Evolutionary conservation across 2,113 vertebrate species (phyloP), one percentile per base, ranked within the genome.

Genomic region (Narcine bancroftii): DNA sequence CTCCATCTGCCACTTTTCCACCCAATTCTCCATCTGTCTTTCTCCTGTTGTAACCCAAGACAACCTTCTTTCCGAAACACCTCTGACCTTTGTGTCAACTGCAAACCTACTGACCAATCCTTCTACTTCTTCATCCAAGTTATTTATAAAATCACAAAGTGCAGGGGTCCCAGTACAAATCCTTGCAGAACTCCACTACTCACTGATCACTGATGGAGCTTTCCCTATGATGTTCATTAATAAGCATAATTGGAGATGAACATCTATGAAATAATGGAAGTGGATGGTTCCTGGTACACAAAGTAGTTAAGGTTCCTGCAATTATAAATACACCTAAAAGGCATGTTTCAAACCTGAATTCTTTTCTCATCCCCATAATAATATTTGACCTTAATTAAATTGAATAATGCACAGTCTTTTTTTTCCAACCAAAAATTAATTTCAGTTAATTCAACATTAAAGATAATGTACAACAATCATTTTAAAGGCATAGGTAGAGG

Each of bases 301-400:
- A 63, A 63, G 29, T 53, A 87, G 56, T n/a, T 36, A 87, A 85
- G 63, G 45, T 26, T n/a, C 45, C 50, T 29, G 50, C 83, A 87
- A 36, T 33, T 36, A 60, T 60, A 87, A 87, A 87, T 60, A 36
- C 17, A 13, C 53, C 83, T 17, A 87, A 56, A 87, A 60, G 83
- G n/a, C 3, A 87, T 85, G n/a, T 60, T 10, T 60, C 81, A 60
- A 85, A 85, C 45, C 50, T 87, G 56, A 87, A 87, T 36, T 24
- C 17, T 87, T 63, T 63, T 15, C 83, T 87, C 2, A 63, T 87
- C 83, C 17, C 17, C 50, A 60, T 33, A 60, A 87, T 60, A n/a
- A 56, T 87, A 53, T 87, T 87, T 36, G 56, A 87, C 33, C 60
- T 87, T 87, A 53, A 87, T 21, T 87, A 87, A 60, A n/a, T n/a